Evolutionary conservation across 2,797 vertebrate species (phyloP), one percentile per base, ranked within the genome.

Genomic region (Phoxinus dragarum): DNA sequence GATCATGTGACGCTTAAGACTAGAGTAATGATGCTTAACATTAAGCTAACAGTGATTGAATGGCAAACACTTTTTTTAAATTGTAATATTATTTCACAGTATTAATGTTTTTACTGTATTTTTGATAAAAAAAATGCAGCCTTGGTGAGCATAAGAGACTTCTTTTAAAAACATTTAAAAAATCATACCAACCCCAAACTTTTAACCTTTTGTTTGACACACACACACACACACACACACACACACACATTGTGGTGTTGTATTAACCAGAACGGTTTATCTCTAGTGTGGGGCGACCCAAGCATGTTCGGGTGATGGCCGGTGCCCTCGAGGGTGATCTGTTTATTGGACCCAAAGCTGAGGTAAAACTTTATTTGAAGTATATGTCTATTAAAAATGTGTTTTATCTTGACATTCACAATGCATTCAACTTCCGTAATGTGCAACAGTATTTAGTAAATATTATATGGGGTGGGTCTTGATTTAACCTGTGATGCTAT

Each of bases 281-380:
- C 19, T 36, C 2, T 90, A 98, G 97, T 91, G 97, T 98, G 4
- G 97, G 97, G 8, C 96, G 97, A 89, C 97, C 97, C 17, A 98
- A 98, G 83, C 97, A 98, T 88, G 95, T 97, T 74, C 96, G 97
- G 1, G 97, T 98, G 88, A 98, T 98, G 97, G 97, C 97, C 0
- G 97, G 97, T 85, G 97, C 97, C 19, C 92, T 98, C 80, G 97
- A 98, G 89, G 97, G 97, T 23, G 97, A 98, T 87, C 93, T 98
- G 23, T 98, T 98, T 91, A 98, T 98, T 0, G 97, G 97, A 86
- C 97, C 97, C 1, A 98, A 97, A 89, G 97, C 97, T 84, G 97
- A 98, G 96, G 97, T 97, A 88, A 80, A n/a, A 23, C 31, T 19
- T 78, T 40, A 11, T 27, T 78, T 40, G 3, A 36, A 23, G 11